A percentile compares a stretch with the other conserved stretches of the same genome.
phyloP scores from a whole-genome alignment of 2,888 invertebrate species.

The Drosophila cracens region DNA sequence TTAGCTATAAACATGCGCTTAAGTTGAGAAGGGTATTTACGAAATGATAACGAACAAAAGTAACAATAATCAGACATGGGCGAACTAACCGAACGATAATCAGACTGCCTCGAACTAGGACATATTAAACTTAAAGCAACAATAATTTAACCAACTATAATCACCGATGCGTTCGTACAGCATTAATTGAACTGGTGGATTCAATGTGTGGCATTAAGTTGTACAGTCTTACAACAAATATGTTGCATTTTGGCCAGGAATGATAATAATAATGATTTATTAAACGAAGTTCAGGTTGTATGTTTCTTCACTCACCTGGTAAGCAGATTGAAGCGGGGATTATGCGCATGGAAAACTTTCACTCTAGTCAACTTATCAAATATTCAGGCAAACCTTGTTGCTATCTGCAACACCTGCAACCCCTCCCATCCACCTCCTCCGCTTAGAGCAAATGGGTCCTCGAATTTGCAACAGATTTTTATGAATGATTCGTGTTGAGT shows the following conservation, averaged over 20 bases:
- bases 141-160: neutral
- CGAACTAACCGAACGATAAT: neutral
- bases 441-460: constrained; percentile 14
- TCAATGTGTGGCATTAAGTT: neutral
- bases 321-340: constrained; percentile 12
- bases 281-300: neutral
- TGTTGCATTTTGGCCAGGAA: neutral
- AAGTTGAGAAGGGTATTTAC: neutral
- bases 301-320: neutral
- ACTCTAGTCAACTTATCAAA: constrained; percentile 19
- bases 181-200: neutral
- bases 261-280: neutral
- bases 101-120: neutral
- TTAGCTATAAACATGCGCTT: neutral
- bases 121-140: neutral
- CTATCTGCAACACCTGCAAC: neutral
- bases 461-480: constrained; percentile 44
- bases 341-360: constrained; percentile 30
- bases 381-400: constrained; percentile 21
- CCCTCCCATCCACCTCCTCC: neutral
- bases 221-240: neutral
- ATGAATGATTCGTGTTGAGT: constrained; percentile 61
- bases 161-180: too few relatives aligned
- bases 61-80: neutral
- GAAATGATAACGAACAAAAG: neutral